phyloP scores from a whole-genome alignment of 2,888 invertebrate species.

The Labia minor region DNA sequence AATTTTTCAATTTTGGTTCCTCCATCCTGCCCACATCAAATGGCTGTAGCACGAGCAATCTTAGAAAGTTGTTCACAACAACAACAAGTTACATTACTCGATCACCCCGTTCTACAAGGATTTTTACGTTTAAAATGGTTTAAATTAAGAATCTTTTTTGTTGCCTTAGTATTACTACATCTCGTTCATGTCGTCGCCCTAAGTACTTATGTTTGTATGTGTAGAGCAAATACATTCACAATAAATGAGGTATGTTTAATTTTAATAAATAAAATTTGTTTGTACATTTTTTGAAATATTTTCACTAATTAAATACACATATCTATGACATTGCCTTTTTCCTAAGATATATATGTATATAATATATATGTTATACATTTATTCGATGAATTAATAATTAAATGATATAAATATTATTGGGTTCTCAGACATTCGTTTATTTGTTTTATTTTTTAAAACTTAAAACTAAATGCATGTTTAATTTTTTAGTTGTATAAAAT shows the following conservation, averaged over 20 bases:
- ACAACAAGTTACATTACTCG: conserved; percentile 36
- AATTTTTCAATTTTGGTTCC: conserved; percentile 38
- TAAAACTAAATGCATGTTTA: too few species aligned
- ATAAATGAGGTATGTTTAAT: conserved; percentile 15
- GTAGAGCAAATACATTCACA: conserved; percentile 20
- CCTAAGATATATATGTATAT: too few species aligned
- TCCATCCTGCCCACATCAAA: conserved; percentile 34
- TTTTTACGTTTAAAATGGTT: conserved; percentile 43
- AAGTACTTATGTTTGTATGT: conserved; percentile 33
- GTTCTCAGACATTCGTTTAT: too few species aligned
- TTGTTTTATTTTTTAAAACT: too few species aligned
- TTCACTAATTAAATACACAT: too few species aligned
- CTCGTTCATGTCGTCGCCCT: conserved; percentile 36
- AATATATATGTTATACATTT: too few species aligned
- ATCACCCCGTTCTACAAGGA: conserved; percentile 40
- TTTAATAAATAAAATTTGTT: too few species aligned
- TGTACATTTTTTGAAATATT: conserved; percentile 22
- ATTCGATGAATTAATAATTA: too few species aligned
- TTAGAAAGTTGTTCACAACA: conserved; percentile 35
- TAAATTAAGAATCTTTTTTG: conserved; percentile 41
- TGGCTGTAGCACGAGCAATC: conserved; percentile 38
- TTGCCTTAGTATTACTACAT: conserved; percentile 36
- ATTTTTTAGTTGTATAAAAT: too few species aligned
- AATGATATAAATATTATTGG: too few species aligned
- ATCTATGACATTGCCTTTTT: too few species aligned